Percentiles rank a stretch among this genome's conserved stretches.
Conservation (phyloP, 2,888 invertebrate species). For the Ophioninae sp. region DNA sequence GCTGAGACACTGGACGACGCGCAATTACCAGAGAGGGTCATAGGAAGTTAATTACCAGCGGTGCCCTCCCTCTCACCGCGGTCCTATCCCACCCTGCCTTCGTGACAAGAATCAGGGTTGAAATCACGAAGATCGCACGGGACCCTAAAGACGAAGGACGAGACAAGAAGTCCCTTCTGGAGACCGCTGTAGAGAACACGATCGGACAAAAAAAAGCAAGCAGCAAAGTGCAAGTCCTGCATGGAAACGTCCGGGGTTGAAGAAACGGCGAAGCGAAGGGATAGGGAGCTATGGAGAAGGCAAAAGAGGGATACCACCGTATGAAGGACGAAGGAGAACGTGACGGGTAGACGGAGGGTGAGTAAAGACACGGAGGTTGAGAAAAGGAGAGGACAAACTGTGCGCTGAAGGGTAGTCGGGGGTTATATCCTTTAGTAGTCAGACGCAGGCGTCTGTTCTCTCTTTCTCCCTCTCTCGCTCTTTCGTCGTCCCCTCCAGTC, state of each 20-base stretch:
- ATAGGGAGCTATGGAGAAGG: slow-evolving; percentile 37
- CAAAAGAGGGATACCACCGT: slow-evolving; percentile 28
- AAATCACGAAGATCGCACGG: slow-evolving; percentile 42
- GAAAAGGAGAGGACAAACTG: slow-evolving; percentile 52
- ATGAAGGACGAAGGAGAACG: slow-evolving; percentile 45
- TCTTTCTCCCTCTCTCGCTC: slow-evolving; percentile 33
- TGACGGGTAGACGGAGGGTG: slow-evolving; percentile 30
- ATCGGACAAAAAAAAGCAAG: slow-evolving; percentile 17
- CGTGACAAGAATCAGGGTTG: slow-evolving; percentile 56
- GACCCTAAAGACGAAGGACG: slow-evolving; percentile 38
- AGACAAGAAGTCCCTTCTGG: slow-evolving; percentile 40
- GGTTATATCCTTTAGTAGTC: slow-evolving; percentile 72
- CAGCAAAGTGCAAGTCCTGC: slow-evolving; percentile 46
- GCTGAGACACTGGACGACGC: slow-evolving; percentile 35
- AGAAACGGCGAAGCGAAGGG: slow-evolving; percentile 36
- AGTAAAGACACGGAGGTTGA: slow-evolving; percentile 33
- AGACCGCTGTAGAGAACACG: slow-evolving; percentile 1
- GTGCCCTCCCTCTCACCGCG: slow-evolving; percentile 36
- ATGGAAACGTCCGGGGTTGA: slow-evolving; percentile 43
- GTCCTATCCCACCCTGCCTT: slow-evolving; percentile 12
- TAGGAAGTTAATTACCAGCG: slow-evolving; percentile 49
- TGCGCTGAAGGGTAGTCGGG: slow-evolving; percentile 57
- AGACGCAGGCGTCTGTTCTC: slow-evolving; percentile 72
- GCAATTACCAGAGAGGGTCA: slow-evolving; percentile 22
- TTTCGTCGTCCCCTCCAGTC: slow-evolving; percentile 18